Evolutionary conservation across 2,888 invertebrate species (phyloP).

Genomic region (Agrilus mali): DNA sequence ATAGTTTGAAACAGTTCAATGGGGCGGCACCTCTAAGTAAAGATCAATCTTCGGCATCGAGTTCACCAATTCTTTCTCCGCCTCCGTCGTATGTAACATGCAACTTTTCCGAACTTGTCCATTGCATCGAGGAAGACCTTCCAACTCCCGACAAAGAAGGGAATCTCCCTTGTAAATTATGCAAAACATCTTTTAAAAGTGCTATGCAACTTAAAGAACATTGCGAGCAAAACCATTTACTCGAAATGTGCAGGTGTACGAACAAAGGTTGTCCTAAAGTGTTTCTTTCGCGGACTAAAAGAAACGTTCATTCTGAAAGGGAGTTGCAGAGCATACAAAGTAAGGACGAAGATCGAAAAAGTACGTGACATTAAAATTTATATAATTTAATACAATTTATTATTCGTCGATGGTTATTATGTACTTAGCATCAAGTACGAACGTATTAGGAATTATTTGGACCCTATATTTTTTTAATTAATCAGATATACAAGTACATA

Average conservation of each 20-base stretch:
- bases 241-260: constrained; percentile 64
- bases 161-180: constrained; percentile 56
- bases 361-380: too few relatives aligned
- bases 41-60: constrained; percentile 39
- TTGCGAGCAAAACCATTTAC: constrained; percentile 54
- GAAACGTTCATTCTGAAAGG: constrained; percentile 64
- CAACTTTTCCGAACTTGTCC: constrained; percentile 33
- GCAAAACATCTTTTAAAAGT: constrained; percentile 51
- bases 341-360: too few relatives aligned
- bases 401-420: too few relatives aligned
- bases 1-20: constrained; percentile 34
- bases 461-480: too few relatives aligned
- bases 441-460: too few relatives aligned
- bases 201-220: constrained; percentile 54
- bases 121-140: constrained; percentile 54
- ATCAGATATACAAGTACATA: too few relatives aligned
- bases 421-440: too few relatives aligned
- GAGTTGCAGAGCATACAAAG: constrained; percentile 26
- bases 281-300: constrained; percentile 64
- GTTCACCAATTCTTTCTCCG: constrained; percentile 39
- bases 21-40: constrained; percentile 26
- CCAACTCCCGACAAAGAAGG: constrained; percentile 54
- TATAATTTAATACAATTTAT: too few relatives aligned
- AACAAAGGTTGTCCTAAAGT: constrained; percentile 64
- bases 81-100: constrained; percentile 28